A percentile compares a stretch with the other conserved stretches of the same genome.
Evolutionary conservation across 2,113 vertebrate genomes (phyloP).

Genomic region (Grantiella picta): DNA sequence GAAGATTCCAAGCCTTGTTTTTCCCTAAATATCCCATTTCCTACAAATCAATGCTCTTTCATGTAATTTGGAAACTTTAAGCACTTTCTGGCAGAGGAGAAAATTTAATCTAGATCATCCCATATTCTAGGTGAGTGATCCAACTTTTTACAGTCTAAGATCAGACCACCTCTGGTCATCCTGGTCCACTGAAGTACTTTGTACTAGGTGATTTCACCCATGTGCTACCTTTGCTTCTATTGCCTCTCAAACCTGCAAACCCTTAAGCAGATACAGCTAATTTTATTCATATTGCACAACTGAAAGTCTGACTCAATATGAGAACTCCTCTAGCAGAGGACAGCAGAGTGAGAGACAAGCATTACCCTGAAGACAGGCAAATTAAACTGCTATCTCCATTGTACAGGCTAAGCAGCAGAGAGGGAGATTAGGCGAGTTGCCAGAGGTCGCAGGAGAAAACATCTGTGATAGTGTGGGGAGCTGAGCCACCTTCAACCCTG

Average conservation of each 20-base stretch:
- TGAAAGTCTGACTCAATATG: neutral
- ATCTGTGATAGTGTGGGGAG: rapidly evolving
- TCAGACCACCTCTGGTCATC: neutral
- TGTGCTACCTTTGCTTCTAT: neutral
- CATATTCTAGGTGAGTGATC: neutral
- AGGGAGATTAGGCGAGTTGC: neutral
- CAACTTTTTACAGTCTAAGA: neutral
- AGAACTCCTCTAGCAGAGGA: neutral
- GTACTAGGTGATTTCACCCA: neutral
- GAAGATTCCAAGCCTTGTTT: neutral
- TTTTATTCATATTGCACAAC: neutral
- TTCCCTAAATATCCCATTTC: neutral
- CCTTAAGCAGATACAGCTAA: neutral
- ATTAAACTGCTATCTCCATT: conserved; percentile 17
- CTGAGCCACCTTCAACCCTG: neutral
- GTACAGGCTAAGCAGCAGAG: neutral
- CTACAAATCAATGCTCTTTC: neutral
- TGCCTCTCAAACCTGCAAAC: neutral
- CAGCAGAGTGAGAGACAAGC: neutral
- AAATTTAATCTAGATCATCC: neutral
- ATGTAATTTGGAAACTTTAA: neutral
- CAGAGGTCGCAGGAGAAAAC: neutral
- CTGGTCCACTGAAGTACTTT: neutral
- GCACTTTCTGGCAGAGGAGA: neutral
- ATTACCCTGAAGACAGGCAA: neutral